Evolutionary conservation across 2,888 invertebrate species (phyloP), one percentile per base, ranked within the genome.

Genomic region (Athrips mouffetella): DNA sequence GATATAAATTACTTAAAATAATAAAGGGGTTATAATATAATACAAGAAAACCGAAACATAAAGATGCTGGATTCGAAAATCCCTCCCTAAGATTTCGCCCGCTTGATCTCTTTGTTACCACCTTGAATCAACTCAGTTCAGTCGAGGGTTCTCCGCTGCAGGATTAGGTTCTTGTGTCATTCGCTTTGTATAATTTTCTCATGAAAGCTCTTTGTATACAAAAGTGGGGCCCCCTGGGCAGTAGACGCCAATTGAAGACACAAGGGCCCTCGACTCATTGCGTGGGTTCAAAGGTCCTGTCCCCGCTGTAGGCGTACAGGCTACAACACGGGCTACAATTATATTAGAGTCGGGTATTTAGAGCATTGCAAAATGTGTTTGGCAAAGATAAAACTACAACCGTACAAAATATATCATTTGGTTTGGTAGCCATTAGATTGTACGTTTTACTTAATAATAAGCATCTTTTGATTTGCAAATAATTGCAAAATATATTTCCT

Each of bases 261-360:
- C 27, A 37, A 45, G 45, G 29, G 23, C 29, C 20, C 45, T 47
- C 40, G 29, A 47, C 44, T 37, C 50, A 23, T 39, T 44, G 18
- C 29, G 20, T 29, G 18, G 29, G 37, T 41, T 30, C 29, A 50
- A 42, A 23, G 23, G 23, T 21, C 27, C n/a, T n/a, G 23, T 21
- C 27, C n/a, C 27, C 8, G n/a, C 10, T 10, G 27, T 27, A 27
- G n/a, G 27, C n/a, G n/a, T n/a, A n/a, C 27, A 27, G n/a, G n/a
- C 10, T 27, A 27, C 7, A 10, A 7, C n/a, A 27, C 27, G 27
- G 23, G 23, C 7, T 27, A n/a, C n/a, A n/a, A n/a, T n/a, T n/a
- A n/a, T n/a, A n/a, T n/a, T n/a, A n/a, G n/a, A n/a, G n/a, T n/a
- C n/a, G n/a, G n/a, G n/a, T n/a, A n/a, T n/a, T n/a, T n/a, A n/a